Conservation (phyloP, 2,113 vertebrate species). For the Myrmecobius fasciatus region DNA sequence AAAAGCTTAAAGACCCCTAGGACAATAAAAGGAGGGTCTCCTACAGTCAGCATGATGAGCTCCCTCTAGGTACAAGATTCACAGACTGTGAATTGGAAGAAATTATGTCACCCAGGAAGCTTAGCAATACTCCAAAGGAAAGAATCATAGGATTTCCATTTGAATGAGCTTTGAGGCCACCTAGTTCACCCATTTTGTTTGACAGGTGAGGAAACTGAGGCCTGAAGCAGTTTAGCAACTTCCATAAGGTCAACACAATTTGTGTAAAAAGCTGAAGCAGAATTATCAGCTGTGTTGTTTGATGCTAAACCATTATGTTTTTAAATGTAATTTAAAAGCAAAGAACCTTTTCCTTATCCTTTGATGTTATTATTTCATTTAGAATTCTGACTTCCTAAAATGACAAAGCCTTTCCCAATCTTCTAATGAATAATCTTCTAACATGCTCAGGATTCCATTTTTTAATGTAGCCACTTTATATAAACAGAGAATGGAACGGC, state of each 20-base stretch:
- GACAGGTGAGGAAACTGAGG: neutral
- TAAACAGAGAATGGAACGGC: neutral
- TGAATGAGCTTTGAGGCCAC: neutral
- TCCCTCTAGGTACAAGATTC: neutral
- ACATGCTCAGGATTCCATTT: neutral
- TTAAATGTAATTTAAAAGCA: neutral
- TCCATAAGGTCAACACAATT: neutral
- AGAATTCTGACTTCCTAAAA: neutral
- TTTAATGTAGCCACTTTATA: neutral
- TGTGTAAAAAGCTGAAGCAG: neutral
- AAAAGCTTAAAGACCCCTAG: neutral
- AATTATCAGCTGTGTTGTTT: neutral
- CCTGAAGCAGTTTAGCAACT: neutral
- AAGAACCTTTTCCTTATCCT: neutral
- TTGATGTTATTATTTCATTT: conserved; percentile 2
- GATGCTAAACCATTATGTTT: neutral
- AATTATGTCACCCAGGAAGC: neutral
- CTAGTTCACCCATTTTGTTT: neutral
- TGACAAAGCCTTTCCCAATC: neutral
- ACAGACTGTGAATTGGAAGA: neutral
- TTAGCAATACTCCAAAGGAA: neutral
- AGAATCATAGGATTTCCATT: neutral
- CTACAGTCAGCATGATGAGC: neutral
- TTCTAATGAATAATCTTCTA: neutral
- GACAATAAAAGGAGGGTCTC: neutral